Evolutionary conservation across 23 tunicate genomes (phyloP), one percentile per base, ranked within the genome.

Genomic region (Corella eumyota): DNA sequence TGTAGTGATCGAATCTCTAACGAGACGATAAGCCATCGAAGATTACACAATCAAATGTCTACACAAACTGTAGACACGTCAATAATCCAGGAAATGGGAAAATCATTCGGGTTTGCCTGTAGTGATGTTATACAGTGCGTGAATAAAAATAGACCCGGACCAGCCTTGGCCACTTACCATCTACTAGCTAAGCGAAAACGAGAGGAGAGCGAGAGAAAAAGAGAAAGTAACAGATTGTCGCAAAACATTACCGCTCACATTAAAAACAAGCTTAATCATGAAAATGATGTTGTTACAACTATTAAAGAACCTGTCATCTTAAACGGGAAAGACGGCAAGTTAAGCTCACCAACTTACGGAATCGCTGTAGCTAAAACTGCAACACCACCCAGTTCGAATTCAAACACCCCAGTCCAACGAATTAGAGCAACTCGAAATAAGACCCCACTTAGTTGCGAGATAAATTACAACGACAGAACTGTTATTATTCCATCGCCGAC

Each of bases 91-190:
- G 77, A 79, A 46, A 71, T 64, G 74, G 33, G 33, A 20, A 46
- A 45, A 6, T 55, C 66, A 15, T 57, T 37, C 35, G 77, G 77
- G 1, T 71, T 64, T 50, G 38, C 47, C 5, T 60, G 60, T 34
- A 31, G 60, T 34, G 76, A 69, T 9, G 70, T 68, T 24, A 53
- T 68, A 15, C 67, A 78, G 36, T 76, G 81, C 62, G 99, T 92
- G 19, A 81, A 77, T 29, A 83, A 77, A 37, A 86, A 92, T 49
- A 51, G 93, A 11, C 99, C 99, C 0, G 84, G 90, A 0, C 86
- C 77, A 23, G 88, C 66, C 2, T 77, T 92, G 6, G 77, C 99
- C 62, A 83, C 93, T 6, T 92, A 92, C 63, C 80, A 92, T 51
- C 81, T 92, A 0, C 65, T 92, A 6, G 36, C 23, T 33, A 63